These are phyloP conservation scores for Amphipoea oculea DNA, from an alignment of 2,888 invertebrate species.

Conservation along the genomic window DNA sequence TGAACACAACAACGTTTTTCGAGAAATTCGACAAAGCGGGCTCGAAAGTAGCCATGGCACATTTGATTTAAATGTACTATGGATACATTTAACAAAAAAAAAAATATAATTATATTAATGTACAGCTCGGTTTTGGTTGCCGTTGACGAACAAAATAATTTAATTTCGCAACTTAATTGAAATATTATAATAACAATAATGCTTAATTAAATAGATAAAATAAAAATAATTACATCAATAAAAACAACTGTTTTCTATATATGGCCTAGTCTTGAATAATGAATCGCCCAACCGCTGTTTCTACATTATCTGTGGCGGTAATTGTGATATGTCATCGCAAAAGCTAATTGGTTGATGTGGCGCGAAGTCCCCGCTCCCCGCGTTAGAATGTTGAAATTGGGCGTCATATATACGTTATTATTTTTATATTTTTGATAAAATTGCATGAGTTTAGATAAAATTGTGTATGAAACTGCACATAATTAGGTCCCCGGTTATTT, in stretches of 20 bases:
- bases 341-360: neutral
- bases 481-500: neutral
- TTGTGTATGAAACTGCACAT: neutral
- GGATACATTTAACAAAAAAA: too few species aligned
- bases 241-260: neutral
- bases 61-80: too few species aligned
- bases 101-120: too few species aligned
- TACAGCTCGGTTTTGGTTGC: too few species aligned
- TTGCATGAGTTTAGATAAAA: neutral
- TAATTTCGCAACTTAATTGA: neutral
- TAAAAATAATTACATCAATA: neutral
- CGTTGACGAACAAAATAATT: too few species aligned
- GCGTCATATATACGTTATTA: neutral
- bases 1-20: too few species aligned
- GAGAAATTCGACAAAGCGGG: neutral
- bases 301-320: neutral
- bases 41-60: too few species aligned
- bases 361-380: neutral
- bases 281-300: neutral
- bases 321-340: neutral
- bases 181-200: neutral
- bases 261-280: neutral
- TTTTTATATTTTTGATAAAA: neutral
- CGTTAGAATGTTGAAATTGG: neutral
- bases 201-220: neutral